phyloP scores from a whole-genome alignment of 2,888 invertebrate species.

The Barypeithes pellucidus region DNA sequence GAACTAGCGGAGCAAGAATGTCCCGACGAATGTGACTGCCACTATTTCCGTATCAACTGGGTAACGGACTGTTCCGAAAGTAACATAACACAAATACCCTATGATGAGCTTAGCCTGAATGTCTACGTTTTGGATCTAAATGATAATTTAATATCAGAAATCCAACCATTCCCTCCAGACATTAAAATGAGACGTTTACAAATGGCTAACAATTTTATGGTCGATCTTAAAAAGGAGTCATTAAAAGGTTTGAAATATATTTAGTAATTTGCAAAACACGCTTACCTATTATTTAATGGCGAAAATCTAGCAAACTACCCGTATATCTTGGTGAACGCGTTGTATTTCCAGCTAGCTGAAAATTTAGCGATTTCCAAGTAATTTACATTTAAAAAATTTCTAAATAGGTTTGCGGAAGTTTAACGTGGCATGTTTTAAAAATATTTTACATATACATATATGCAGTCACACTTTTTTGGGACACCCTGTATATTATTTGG shows the following conservation, averaged over 20 bases:
- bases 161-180: slow-evolving; percentile 78
- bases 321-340: too few relatives aligned
- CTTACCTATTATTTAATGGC: too few relatives aligned
- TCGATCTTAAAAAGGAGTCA: slow-evolving; percentile 75
- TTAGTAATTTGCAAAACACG: background rate
- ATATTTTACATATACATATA: too few relatives aligned
- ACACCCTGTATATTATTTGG: too few relatives aligned
- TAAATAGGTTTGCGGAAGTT: too few relatives aligned
- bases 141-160: slow-evolving; percentile 77
- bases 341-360: too few relatives aligned
- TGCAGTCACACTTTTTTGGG: too few relatives aligned
- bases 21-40: slow-evolving; percentile 83
- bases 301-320: too few relatives aligned
- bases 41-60: slow-evolving; percentile 85
- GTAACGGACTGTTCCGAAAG: slow-evolving; percentile 85
- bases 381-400: too few relatives aligned
- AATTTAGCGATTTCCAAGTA: too few relatives aligned
- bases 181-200: slow-evolving; percentile 81
- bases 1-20: slow-evolving; percentile 80
- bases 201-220: slow-evolving; percentile 79
- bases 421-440: too few relatives aligned
- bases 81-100: slow-evolving; percentile 80
- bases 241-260: slow-evolving; percentile 66
- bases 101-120: slow-evolving; percentile 79
- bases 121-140: slow-evolving; percentile 82